phyloP scores from a whole-genome alignment of 2,797 vertebrate species.

The Graptemys geographica region DNA sequence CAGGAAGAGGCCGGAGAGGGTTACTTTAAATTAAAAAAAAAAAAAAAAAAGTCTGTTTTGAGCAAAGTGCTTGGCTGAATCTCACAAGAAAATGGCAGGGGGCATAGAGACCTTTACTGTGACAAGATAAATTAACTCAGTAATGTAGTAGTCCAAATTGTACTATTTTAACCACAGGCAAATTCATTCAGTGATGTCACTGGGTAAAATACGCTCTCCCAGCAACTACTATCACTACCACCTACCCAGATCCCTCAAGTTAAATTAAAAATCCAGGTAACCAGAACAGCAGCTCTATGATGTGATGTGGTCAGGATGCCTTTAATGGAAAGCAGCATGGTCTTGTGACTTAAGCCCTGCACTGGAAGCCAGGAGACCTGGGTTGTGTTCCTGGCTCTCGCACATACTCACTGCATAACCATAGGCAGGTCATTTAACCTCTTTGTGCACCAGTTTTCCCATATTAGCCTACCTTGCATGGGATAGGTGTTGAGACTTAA shows the following conservation, averaged over 20 bases:
- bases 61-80: neutral
- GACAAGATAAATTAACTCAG: neutral
- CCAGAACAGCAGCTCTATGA: neutral
- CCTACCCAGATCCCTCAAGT: neutral
- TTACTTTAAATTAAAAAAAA: neutral
- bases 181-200: neutral
- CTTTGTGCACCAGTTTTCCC: neutral
- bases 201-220: neutral
- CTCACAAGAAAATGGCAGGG: neutral
- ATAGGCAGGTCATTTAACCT: constrained; percentile 12
- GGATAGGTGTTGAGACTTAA: neutral
- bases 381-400: neutral
- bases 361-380: neutral
- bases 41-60: neutral
- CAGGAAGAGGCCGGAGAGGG: neutral
- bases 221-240: neutral
- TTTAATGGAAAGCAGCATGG: neutral
- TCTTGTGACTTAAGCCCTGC: neutral
- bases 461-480: neutral
- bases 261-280: neutral
- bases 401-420: neutral
- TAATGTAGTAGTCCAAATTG: neutral
- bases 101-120: neutral
- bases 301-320: neutral
- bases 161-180: neutral